phyloP scores from a whole-genome alignment of 2,113 vertebrate genomes.

The Myiozetetes cayanensis region DNA sequence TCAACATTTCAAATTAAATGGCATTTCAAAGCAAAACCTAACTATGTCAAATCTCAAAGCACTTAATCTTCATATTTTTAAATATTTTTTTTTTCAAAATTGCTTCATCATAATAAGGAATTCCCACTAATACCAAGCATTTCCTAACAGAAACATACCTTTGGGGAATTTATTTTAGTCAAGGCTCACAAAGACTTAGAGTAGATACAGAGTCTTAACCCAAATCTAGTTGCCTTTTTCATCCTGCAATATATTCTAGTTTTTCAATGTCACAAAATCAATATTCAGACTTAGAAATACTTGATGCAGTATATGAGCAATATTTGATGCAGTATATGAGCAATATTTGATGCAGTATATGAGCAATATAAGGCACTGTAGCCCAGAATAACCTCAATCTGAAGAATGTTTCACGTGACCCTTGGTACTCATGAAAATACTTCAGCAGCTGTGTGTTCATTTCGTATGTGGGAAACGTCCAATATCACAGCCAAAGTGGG shows the following conservation, averaged over 20 bases:
- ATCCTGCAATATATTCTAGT: background rate
- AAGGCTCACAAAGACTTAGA: background rate
- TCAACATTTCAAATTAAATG: background rate
- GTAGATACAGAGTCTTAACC: background rate
- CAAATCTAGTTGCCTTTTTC: background rate
- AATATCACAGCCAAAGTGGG: background rate
- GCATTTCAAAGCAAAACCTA: background rate
- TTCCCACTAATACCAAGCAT: background rate
- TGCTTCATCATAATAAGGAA: background rate
- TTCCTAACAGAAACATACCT: background rate
- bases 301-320: background rate
- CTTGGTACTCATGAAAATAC: background rate
- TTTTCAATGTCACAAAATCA: background rate
- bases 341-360: background rate
- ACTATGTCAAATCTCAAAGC: background rate
- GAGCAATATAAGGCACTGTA: background rate
- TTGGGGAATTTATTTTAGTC: background rate
- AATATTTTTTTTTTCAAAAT: background rate
- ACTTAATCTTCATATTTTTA: background rate
- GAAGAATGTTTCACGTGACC: background rate
- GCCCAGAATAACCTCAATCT: background rate
- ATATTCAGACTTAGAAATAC: background rate
- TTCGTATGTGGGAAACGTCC: background rate
- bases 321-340: background rate
- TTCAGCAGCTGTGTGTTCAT: background rate